Base-by-base conservation (phyloP, 2,888 invertebrate species). In the Rhabditoides inermis region DNA sequence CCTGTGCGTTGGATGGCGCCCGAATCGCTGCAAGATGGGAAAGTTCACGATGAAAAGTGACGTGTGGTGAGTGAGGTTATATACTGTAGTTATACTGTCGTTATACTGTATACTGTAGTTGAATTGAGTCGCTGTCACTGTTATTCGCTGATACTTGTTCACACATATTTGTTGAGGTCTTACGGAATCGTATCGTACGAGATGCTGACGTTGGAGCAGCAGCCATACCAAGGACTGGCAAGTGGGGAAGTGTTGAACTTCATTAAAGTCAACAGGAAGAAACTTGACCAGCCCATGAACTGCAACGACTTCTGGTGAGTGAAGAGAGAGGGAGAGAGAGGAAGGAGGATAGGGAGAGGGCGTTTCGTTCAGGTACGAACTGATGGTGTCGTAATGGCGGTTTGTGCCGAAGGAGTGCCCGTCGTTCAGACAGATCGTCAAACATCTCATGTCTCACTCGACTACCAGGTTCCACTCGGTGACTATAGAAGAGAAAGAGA, bases 1-100 rank as follows among this genome's bases (percentile, higher is more conserved):
- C n/a, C n/a, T n/a, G 88, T 90, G 28, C 82, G 91, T 57, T 92
- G 92, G 92, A 92, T 92, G 92, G 86, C 90, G 59, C 92, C 92
- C 32, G 92, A 92, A 79, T 89, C 90, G 77, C 82, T 92, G 61
- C 87, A 88, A 73, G 91, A 92, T 77, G 91, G 90, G 84, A 81
- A 90, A 49, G n/a, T 92, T 91, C 79, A 87, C 89, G 52, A 87
- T 85, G 77, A 85, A 77, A 57, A 77, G 77, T 18, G 78, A 79
- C 49, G 73, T 79, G 35, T 79, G 78, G 78, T 75, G 58, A 47
- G 54, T 51, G 4, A 28, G n/a, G n/a, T n/a, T n/a, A n/a, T n/a
- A n/a, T n/a, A n/a, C n/a, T n/a, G n/a, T n/a, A n/a, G n/a, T n/a
- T n/a, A n/a, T n/a, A n/a, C n/a, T n/a, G n/a, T n/a, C n/a, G n/a